Percentiles rank a stretch among this genome's conserved stretches.
Conservation (phyloP, 2,113 vertebrate species). For the Passerina amoena region DNA sequence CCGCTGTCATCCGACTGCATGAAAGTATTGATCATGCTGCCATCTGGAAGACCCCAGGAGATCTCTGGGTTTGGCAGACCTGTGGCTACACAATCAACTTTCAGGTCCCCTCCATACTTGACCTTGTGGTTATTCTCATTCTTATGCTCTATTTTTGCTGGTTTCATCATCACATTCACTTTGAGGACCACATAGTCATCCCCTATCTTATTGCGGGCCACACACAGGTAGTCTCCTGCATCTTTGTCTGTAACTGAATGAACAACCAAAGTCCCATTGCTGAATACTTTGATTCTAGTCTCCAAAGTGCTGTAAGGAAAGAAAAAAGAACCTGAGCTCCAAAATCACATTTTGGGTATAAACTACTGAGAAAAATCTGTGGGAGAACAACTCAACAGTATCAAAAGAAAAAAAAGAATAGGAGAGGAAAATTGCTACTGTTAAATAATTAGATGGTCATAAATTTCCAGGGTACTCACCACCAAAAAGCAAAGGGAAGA, state of each 20-base stretch:
- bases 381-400: not conserved
- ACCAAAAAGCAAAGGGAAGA: not conserved
- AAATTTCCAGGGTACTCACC: not conserved
- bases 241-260: conserved; percentile 84
- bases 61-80: conserved; percentile 89
- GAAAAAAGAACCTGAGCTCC: not conserved
- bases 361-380: not conserved
- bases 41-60: conserved; percentile 90
- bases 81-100: conserved; percentile 90
- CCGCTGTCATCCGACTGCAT: conserved; percentile 74
- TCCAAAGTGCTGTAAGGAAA: conserved; percentile 75
- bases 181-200: conserved; percentile 83
- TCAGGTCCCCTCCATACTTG: conserved; percentile 79
- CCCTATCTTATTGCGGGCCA: conserved; percentile 87
- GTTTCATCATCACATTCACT: conserved; percentile 83
- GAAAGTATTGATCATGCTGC: conserved; percentile 84
- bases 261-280: conserved; percentile 86
- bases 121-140: conserved; percentile 80
- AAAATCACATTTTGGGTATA: not conserved
- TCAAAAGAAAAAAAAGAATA: not conserved
- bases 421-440: accelerated
- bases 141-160: conserved; percentile 87
- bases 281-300: conserved; percentile 80
- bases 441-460: not conserved
- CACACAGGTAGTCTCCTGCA: conserved; percentile 88